Evolutionary conservation across 2,113 vertebrate genomes (phyloP).

Genomic region (Gadus macrocephalus): DNA sequence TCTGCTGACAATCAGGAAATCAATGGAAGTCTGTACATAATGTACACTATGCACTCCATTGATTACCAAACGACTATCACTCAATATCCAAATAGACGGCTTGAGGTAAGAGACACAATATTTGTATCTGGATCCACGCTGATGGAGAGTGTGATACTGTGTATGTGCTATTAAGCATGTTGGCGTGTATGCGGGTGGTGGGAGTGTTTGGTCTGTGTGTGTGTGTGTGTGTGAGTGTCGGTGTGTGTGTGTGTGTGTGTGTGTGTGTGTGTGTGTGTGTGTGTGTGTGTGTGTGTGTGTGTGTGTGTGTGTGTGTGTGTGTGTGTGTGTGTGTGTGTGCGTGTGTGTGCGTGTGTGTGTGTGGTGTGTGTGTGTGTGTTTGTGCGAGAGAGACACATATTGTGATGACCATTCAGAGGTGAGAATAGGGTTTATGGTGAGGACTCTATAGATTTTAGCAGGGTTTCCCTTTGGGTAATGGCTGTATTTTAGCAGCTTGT

Average conservation of each 20-base stretch:
- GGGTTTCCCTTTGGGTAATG: constrained; percentile 16
- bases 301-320: constrained; percentile 12
- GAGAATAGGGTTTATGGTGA: constrained; percentile 26
- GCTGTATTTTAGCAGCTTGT: constrained; percentile 16
- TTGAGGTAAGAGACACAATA: constrained; percentile 38
- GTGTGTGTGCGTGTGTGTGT: constrained; percentile 7
- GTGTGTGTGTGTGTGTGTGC: constrained; percentile 14
- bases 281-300: constrained; percentile 1
- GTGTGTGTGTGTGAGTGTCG: constrained; percentile 1
- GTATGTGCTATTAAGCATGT: constrained; percentile 29
- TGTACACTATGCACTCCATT: no score
- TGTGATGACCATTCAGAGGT: constrained; percentile 26
- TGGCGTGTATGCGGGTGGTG: neutral
- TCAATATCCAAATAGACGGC: neutral
- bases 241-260: constrained; percentile 15
- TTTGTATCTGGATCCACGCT: constrained; percentile 37
- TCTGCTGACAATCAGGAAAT: constrained; percentile 20
- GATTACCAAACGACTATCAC: no score
- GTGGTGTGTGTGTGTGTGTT: constrained; percentile 6
- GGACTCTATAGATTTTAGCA: constrained; percentile 44
- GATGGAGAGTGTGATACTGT: constrained; percentile 39
- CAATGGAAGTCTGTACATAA: neutral
- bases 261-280: constrained; percentile 6
- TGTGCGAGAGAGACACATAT: constrained; percentile 1
- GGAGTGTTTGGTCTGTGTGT: neutral